Conservation (phyloP, 1,140 invertebrate genomes). For the Eumaeus atala region DNA sequence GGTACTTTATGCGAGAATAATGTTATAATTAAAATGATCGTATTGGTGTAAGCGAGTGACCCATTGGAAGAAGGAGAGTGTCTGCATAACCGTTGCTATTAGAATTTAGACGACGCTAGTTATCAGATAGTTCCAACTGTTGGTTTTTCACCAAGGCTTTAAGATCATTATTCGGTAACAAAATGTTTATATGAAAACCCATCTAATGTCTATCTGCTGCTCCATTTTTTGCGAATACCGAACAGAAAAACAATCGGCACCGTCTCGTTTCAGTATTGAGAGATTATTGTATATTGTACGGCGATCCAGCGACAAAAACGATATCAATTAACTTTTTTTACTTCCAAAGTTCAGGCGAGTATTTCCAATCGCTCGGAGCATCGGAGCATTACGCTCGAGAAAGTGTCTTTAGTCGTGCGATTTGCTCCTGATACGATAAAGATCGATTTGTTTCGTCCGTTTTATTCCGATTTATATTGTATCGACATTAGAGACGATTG, state of each 20-base stretch:
- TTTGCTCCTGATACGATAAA: constrained; percentile 66
- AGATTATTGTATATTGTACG: constrained; percentile 49
- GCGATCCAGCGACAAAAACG: constrained; percentile 53
- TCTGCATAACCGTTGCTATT: too few relatives aligned
- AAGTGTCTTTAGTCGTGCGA: constrained; percentile 66
- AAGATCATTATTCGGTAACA: too few relatives aligned
- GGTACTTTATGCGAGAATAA: too few relatives aligned
- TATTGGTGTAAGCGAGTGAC: too few relatives aligned
- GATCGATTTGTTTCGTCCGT: constrained; percentile 64
- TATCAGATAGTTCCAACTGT: too few relatives aligned
- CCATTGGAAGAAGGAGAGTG: too few relatives aligned
- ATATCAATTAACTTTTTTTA: constrained; percentile 66
- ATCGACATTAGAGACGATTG: constrained; percentile 63
- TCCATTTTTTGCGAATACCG: constrained; percentile 26
- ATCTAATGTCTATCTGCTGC: constrained; percentile 22
- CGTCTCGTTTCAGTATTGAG: constrained; percentile 33
- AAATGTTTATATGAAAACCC: too few relatives aligned
- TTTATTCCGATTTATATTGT: constrained; percentile 68
- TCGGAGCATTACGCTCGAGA: constrained; percentile 51
- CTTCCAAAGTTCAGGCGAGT: constrained; percentile 48
- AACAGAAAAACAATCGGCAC: constrained; percentile 30
- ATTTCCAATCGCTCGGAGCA: constrained; percentile 56
- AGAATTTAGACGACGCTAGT: too few relatives aligned
- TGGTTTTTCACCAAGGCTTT: too few relatives aligned
- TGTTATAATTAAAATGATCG: too few relatives aligned